phyloP scores from a whole-genome alignment of 2,113 vertebrate species.

The Cyprinodon tularosa region DNA sequence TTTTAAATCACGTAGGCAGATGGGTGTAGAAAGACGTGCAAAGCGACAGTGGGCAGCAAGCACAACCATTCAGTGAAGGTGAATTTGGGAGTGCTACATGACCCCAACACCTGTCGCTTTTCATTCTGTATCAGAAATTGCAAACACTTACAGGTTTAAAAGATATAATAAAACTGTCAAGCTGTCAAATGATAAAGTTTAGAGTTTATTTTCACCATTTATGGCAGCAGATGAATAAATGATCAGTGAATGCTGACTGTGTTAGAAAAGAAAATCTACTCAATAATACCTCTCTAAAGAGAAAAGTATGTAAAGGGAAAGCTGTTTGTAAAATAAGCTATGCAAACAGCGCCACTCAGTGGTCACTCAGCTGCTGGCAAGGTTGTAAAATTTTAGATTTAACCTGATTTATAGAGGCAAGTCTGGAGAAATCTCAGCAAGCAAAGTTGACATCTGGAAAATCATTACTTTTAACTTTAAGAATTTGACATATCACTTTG shows the following conservation, averaged over 20 bases:
- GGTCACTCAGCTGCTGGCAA: slow-evolving; percentile 5
- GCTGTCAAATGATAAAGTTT: slow-evolving; percentile 10
- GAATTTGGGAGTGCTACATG: not conserved
- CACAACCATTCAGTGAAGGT: slow-evolving; percentile 6
- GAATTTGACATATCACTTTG: too few relatives aligned
- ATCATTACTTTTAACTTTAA: too few relatives aligned
- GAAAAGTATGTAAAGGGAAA: slow-evolving; percentile 25
- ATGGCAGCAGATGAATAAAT: slow-evolving; percentile 41
- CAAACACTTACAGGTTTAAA: not conserved
- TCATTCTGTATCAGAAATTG: not conserved
- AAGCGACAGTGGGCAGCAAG: slow-evolving; percentile 21
- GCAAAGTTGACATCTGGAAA: too few relatives aligned
- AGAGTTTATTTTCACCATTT: slow-evolving; percentile 43
- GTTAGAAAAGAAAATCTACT: not conserved
- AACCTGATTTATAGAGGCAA: too few relatives aligned
- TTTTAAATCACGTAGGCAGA: slow-evolving; percentile 10
- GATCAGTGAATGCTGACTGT: not conserved
- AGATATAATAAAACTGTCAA: not conserved
- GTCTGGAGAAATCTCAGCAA: too few relatives aligned
- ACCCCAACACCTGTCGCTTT: not conserved
- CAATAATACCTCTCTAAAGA: slow-evolving; percentile 3
- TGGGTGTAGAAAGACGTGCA: slow-evolving; percentile 5
- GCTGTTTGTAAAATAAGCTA: slow-evolving; percentile 1
- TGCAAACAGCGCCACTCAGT: slow-evolving; percentile 58
- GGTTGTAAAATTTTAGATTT: not conserved